These are phyloP conservation scores for human (Homo sapiens) DNA, from an alignment of 2,113 vertebrate genomes.

Conservation along the genomic window DNA sequence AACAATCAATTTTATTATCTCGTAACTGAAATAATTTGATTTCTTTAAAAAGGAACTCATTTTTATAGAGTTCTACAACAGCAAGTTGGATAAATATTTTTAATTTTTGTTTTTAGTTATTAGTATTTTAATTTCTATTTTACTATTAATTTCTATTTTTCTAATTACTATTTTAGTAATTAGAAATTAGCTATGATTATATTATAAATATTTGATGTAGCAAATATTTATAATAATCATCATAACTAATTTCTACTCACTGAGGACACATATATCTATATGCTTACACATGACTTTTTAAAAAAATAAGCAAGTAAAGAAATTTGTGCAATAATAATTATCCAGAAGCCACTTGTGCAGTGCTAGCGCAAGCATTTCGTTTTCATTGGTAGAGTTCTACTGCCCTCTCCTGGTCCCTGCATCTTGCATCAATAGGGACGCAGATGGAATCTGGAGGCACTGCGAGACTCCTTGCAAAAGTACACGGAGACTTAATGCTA, in stretches of 20 bases:
- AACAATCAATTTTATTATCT: background rate
- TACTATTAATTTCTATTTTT: too few species aligned
- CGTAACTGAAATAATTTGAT: background rate
- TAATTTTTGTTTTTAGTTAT: background rate
- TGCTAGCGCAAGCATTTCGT: background rate
- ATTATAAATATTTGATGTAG: too few species aligned
- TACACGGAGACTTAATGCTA: background rate
- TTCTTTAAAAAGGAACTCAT: background rate
- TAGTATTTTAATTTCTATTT: too few species aligned
- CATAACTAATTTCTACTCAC: background rate
- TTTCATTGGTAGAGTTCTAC: slow-evolving; percentile 12
- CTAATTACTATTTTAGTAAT: too few species aligned
- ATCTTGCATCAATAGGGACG: too few species aligned
- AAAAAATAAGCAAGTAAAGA: background rate
- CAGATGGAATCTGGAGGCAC: background rate
- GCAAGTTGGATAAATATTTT: background rate
- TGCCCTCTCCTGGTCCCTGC: slow-evolving; percentile 60
- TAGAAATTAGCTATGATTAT: too few species aligned
- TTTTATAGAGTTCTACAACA: background rate
- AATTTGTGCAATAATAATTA: background rate
- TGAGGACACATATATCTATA: background rate
- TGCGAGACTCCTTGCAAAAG: background rate
- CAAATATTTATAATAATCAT: background rate
- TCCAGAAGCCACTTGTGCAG: background rate
- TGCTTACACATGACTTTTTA: background rate